phyloP scores from a whole-genome alignment of 1,140 invertebrate species.

The Phymorhynchus buccinoides region DNA sequence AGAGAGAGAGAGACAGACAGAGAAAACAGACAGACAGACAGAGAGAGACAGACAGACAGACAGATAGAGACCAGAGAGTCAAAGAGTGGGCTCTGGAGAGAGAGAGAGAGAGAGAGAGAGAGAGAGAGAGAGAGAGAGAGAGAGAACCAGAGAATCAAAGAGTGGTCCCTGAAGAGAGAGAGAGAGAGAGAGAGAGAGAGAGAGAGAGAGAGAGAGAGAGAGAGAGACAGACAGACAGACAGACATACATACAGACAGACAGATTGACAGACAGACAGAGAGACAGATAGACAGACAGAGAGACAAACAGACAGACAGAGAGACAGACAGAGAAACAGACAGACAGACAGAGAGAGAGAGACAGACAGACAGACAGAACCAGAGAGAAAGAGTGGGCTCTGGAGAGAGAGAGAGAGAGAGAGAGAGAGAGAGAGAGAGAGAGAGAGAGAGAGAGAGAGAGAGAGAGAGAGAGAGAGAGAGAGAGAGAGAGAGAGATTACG shows the following conservation, averaged over 20 bases:
- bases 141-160: no score
- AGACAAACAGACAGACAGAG: no score
- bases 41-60: not conserved
- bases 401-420: not conserved
- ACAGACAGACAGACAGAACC: not conserved
- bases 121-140: not conserved
- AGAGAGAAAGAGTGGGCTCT: not conserved
- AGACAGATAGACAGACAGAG: no score
- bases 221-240: no score
- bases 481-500: not conserved
- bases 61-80: no score
- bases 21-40: not conserved
- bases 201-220: not conserved
- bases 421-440: conserved; percentile 25
- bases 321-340: no score
- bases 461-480: conserved; percentile 10
- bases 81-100: not conserved
- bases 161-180: not conserved
- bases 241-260: no score
- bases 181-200: not conserved
- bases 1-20: not conserved
- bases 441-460: conserved; percentile 22
- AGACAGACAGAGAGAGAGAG: not conserved
- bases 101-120: not conserved
- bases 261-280: no score